These are phyloP conservation scores for Aphelenchoides bicaudatus DNA, from an alignment of 2,888 invertebrate species.

Conservation along the genomic window DNA sequence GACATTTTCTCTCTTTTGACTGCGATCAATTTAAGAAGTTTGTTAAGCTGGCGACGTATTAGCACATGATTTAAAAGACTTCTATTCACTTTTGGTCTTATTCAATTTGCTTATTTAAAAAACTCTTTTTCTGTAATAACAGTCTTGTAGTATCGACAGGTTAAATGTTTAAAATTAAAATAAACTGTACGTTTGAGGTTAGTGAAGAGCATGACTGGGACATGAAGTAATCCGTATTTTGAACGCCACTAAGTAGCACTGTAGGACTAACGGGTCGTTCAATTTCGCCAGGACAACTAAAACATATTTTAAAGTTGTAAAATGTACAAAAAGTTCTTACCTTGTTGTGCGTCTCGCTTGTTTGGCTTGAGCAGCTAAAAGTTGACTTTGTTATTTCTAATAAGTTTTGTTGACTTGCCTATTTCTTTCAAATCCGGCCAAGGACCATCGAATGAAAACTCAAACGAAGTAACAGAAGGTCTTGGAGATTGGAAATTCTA, in stretches of 20 bases:
- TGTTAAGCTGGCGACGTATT: no score
- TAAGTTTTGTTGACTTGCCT: conserved; percentile 26
- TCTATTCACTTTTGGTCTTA: no score
- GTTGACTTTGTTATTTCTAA: not conserved
- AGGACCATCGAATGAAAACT: conserved; percentile 44
- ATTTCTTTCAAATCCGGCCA: conserved; percentile 48
- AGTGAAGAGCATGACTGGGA: conserved; percentile 19
- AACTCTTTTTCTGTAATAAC: no score
- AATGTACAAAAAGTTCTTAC: no score
- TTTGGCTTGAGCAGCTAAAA: conserved; percentile 40
- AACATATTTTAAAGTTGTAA: no score
- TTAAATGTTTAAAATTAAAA: no score
- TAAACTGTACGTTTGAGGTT: conserved; percentile 14
- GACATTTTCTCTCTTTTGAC: no score
- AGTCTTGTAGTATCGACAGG: no score
- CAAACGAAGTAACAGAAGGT: conserved; percentile 54
- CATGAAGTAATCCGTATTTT: conserved; percentile 5
- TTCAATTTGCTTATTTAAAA: no score
- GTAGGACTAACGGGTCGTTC: conserved; percentile 20
- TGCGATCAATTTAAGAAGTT: no score
- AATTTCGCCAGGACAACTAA: conserved; percentile 40
- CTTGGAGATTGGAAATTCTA: conserved; percentile 54
- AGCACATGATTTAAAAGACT: no score
- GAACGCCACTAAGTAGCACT: conserved; percentile 26
- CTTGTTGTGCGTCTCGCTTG: conserved; percentile 35